A percentile compares a stretch with the other conserved stretches of the same genome.
These are phyloP conservation scores for Leuciscus waleckii DNA, from an alignment of 2,797 vertebrate species.

Conservation along the genomic window DNA sequence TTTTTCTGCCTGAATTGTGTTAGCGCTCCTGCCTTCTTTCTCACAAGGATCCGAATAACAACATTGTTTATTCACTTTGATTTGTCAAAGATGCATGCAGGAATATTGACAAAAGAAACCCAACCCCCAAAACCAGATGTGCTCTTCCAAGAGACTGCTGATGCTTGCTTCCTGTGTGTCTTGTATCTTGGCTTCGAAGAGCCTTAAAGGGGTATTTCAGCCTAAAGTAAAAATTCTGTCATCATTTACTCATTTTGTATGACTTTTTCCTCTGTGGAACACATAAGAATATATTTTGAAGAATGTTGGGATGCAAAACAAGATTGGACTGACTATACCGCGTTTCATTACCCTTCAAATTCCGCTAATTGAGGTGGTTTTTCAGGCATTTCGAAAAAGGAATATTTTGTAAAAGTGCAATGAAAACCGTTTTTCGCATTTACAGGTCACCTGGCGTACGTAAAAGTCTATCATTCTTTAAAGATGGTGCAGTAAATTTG, in stretches of 20 bases:
- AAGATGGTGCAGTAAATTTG: too few relatives aligned
- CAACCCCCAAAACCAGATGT: slow-evolving; percentile 62
- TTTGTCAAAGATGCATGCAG: slow-evolving; percentile 81
- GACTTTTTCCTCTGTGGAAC: slow-evolving; percentile 51
- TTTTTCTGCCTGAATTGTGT: slow-evolving; percentile 78
- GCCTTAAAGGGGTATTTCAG: slow-evolving; percentile 5
- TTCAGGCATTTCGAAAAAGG: too few relatives aligned
- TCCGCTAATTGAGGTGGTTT: too few relatives aligned
- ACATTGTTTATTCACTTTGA: slow-evolving; percentile 88
- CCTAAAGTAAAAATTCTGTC: not conserved
- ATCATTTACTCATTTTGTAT: not conserved
- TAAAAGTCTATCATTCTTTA: too few relatives aligned
- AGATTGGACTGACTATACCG: not conserved
- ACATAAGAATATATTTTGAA: slow-evolving; percentile 53
- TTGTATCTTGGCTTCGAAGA: slow-evolving; percentile 26
- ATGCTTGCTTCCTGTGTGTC: slow-evolving; percentile 58
- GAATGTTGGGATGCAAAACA: not conserved
- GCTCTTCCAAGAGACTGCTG: slow-evolving; percentile 59
- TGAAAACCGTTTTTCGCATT: too few relatives aligned
- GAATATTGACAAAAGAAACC: slow-evolving; percentile 82
- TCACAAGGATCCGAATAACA: slow-evolving; percentile 78
- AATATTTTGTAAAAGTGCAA: too few relatives aligned
- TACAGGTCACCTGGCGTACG: too few relatives aligned
- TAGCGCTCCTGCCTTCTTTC: slow-evolving; percentile 75
- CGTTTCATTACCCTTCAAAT: too few relatives aligned